Percentiles rank a stretch among this genome's conserved stretches.
These are phyloP conservation scores for Montifringilla adamsi DNA, from an alignment of 2,113 vertebrate genomes.

Conservation along the genomic window DNA sequence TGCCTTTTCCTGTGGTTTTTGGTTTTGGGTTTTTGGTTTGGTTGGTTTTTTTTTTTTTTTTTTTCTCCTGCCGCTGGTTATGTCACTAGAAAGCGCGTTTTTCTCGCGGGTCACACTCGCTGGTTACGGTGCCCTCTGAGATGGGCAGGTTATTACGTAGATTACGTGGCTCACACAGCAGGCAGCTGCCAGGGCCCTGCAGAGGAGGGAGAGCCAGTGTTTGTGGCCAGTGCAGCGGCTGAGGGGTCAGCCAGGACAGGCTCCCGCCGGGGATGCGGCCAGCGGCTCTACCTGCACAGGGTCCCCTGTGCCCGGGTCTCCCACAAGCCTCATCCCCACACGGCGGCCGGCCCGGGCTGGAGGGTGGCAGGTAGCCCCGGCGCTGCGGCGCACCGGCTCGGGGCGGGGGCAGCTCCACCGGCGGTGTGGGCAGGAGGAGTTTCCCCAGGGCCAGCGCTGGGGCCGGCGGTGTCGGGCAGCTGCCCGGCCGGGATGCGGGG, in stretches of 20 bases:
- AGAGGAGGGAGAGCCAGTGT: neutral
- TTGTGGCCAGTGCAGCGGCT: neutral
- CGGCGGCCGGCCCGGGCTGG: too few relatives aligned
- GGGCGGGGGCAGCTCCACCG: neutral
- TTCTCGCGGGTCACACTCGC: neutral
- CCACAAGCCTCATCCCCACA: neutral
- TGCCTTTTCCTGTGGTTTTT: neutral
- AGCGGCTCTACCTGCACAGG: neutral
- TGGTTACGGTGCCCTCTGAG: neutral
- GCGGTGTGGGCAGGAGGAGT: accelerated
- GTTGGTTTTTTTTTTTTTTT: too few relatives aligned
- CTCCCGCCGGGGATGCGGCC: neutral
- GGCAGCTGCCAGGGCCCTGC: neutral
- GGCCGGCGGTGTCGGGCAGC: neutral
- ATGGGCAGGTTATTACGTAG: neutral
- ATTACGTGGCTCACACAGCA: neutral
- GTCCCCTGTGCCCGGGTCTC: neutral
- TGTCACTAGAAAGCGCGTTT: neutral
- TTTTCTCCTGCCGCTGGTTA: neutral
- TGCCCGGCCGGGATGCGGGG: too few relatives aligned
- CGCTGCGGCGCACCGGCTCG: too few relatives aligned
- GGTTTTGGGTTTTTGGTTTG: neutral
- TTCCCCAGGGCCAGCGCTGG: too few relatives aligned
- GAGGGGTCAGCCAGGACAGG: neutral
- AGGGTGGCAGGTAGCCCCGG: neutral